Evolutionary conservation across 2,888 invertebrate genomes (phyloP).

Genomic region (Meiosimyza platycephala): DNA sequence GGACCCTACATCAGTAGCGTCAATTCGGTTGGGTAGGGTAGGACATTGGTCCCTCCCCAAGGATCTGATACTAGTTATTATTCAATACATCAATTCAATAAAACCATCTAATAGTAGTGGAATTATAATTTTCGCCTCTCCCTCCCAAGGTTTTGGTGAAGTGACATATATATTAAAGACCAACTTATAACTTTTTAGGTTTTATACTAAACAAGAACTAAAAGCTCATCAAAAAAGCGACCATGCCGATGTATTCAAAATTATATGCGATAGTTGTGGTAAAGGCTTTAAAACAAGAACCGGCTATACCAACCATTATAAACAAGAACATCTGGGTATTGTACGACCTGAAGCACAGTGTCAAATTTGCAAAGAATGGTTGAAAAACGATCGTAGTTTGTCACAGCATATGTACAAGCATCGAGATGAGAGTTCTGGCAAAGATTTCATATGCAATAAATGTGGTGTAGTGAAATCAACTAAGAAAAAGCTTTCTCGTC

Average conservation of each 20-base stretch:
- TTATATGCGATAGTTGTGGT: constrained; percentile 33
- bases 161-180: no score
- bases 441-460: constrained; percentile 20
- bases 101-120: no score
- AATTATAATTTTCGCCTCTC: no score
- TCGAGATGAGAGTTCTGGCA: constrained; percentile 29
- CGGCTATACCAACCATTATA: constrained; percentile 19
- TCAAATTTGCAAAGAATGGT: constrained; percentile 27
- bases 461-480: constrained; percentile 32
- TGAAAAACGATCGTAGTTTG: constrained; percentile 20
- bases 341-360: constrained; percentile 29
- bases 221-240: constrained; percentile 28
- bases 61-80: no score
- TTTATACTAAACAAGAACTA: not conserved
- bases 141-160: no score
- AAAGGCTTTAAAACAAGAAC: constrained; percentile 28
- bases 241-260: constrained; percentile 22
- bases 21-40: no score
- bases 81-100: no score
- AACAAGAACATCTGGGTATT: constrained; percentile 16
- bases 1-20: no score
- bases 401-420: constrained; percentile 32
- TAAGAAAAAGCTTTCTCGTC: constrained; percentile 9
- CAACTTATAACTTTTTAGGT: not conserved
- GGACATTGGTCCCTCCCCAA: no score